These are phyloP conservation scores for Macrotis lagotis DNA, from an alignment of 2,113 vertebrate genomes.

Conservation along the genomic window DNA sequence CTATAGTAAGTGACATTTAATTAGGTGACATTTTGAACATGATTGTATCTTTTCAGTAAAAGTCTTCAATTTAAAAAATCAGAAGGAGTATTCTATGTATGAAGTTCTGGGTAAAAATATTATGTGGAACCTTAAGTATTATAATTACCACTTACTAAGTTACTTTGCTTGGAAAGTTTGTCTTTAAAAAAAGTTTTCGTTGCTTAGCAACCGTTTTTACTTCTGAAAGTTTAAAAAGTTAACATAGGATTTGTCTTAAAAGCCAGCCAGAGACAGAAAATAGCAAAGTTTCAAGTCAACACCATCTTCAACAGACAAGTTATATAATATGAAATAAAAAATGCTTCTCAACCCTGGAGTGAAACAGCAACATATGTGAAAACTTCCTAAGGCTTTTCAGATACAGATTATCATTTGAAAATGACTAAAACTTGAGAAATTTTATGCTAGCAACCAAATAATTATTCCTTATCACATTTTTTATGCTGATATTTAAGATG, in stretches of 20 bases:
- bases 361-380: neutral
- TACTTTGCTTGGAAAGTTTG: neutral
- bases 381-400: neutral
- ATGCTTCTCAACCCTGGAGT: neutral
- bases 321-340: neutral
- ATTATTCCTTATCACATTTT: neutral
- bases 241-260: neutral
- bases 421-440: neutral
- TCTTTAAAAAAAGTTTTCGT: neutral
- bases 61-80: neutral
- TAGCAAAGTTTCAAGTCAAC: neutral
- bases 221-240: neutral
- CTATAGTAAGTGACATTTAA: neutral
- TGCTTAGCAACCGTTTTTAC: neutral
- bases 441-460: neutral
- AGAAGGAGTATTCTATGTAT: neutral
- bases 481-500: neutral
- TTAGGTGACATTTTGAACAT: neutral
- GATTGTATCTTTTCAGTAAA: neutral
- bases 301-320: neutral
- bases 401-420: neutral
- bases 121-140: neutral
- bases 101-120: neutral
- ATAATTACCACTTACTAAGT: neutral
- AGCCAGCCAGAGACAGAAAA: neutral